Percentiles rank a stretch among this genome's conserved stretches.
phyloP scores from a whole-genome alignment of 92 coral and sea anemone species.

The Isaurus tuberculatus region DNA sequence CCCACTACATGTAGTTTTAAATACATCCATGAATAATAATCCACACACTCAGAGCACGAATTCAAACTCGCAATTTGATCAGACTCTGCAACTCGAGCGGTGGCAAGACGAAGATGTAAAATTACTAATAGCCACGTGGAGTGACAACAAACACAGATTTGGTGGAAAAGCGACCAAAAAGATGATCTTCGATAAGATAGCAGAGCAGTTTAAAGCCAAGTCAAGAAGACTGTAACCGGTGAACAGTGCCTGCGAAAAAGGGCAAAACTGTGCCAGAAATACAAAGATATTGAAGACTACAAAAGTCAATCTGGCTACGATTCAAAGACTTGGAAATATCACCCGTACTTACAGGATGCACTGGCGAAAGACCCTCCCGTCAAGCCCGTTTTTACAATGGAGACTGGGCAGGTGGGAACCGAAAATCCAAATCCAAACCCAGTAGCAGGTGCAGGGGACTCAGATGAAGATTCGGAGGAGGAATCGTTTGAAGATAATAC shows the following conservation, averaged over 20 bases:
- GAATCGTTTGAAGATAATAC: conserved; percentile 42
- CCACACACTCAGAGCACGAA: conserved; percentile 24
- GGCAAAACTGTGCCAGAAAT: conserved; percentile 39
- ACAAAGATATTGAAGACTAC: conserved; percentile 38
- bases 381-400: conserved; percentile 44
- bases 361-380: conserved; percentile 38
- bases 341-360: conserved; percentile 38
- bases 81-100: conserved; percentile 39
- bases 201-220: conserved; percentile 35
- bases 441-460: conserved; percentile 41
- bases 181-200: conserved; percentile 24
- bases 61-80: conserved; percentile 26
- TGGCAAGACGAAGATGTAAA: conserved; percentile 44
- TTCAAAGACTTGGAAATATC: conserved; percentile 44
- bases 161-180: conserved; percentile 44
- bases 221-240: conserved; percentile 34
- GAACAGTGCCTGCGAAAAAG: conserved; percentile 45
- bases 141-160: conserved; percentile 37
- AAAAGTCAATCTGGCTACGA: conserved; percentile 25
- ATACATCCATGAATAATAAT: conserved; percentile 23
- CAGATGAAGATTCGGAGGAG: conserved; percentile 41
- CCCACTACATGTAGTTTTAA: conserved; percentile 31
- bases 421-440: conserved; percentile 43
- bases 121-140: conserved; percentile 24
- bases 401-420: conserved; percentile 40